A percentile compares a stretch with the other conserved stretches of the same genome.
Conservation (phyloP, 2,797 vertebrate species). For the Mormyrus hasselquistii region DNA sequence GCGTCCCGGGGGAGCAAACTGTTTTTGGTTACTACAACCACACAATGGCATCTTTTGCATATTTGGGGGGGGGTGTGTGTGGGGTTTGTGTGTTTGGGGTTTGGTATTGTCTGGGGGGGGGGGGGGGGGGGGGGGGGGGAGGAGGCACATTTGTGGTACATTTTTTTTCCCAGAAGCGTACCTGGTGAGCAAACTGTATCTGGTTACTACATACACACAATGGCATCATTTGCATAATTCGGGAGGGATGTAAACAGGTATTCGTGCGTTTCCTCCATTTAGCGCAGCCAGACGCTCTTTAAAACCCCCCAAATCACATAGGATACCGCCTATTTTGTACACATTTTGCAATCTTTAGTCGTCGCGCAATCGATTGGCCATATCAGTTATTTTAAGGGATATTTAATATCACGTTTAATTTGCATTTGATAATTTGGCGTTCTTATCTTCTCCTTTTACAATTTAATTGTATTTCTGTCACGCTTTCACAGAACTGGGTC, state of each 20-base stretch:
- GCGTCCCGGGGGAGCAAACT: conserved; percentile 1
- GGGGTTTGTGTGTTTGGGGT: no score
- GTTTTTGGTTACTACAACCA: neutral
- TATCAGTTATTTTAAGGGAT: neutral
- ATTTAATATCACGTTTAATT: neutral
- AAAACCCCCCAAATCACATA: neutral
- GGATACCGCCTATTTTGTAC: neutral
- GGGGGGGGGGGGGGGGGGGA: neutral
- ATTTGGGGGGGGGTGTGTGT: neutral
- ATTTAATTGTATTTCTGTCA: conserved; percentile 23
- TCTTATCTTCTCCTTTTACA: conserved; percentile 27
- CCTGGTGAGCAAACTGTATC: conserved; percentile 11
- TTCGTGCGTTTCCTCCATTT: neutral
- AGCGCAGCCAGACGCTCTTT: neutral
- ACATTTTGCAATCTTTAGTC: neutral
- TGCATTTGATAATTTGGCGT: conserved; percentile 15
- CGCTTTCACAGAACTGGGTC: conserved; percentile 36
- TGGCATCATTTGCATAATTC: conserved; percentile 8
- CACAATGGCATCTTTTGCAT: conserved; percentile 8
- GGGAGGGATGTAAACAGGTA: conserved; percentile 13
- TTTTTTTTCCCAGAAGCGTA: neutral
- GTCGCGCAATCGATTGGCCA: neutral
- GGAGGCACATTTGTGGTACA: neutral
- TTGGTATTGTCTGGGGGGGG: no score
- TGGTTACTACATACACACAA: neutral